Evolutionary conservation across 2,797 vertebrate species (phyloP), one percentile per base, ranked within the genome.

Genomic region (Catharus ustulatus): DNA sequence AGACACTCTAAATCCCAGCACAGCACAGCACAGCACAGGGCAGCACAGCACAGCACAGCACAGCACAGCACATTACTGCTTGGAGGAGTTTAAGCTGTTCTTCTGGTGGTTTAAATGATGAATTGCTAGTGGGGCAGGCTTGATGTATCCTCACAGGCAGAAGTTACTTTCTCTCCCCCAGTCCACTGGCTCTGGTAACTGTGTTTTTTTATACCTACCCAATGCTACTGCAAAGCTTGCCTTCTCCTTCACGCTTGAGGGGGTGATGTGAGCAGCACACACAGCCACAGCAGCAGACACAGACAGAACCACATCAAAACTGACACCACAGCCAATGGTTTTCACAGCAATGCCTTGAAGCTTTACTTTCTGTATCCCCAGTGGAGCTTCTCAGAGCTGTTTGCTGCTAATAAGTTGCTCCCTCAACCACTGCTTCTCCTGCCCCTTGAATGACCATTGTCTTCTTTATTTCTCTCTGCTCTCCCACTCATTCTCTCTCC

Each of bases 261-360:
- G 59, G 63, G 48, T 67, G 75, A 59, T 88, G 30, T 40, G 79
- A 87, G 40, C 36, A 61, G 63, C 2, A 5, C 11, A 11, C 55
- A 32, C 42, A 80, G 59, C 49, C 66, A 38, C 78, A 74, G 72
- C 51, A 73, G 57, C 72, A 87, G 84, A 15, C 55, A 74, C 38
- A 71, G 49, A 63, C 38, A 72, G 66, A 88, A 73, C n/a, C 74
- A 81, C 74, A 67, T 84, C 80, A 91, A 66, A 94, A 72, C 40
- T 73, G 55, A 76, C 77, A 59, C 42, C 17, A 20, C 21, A 90
- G 66, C 43, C 84, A 71, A 40, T 10, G 66, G 26, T 87, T 89
- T 89, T 75, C 62, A 69, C 92, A 91, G 30, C 34, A 80, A 13
- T 81, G 74, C 46, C 80, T 88, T 89, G 59, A 72, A 74, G 63